Base-by-base conservation (phyloP, 1,140 invertebrate genomes). In the Saccostrea glomerata region DNA sequence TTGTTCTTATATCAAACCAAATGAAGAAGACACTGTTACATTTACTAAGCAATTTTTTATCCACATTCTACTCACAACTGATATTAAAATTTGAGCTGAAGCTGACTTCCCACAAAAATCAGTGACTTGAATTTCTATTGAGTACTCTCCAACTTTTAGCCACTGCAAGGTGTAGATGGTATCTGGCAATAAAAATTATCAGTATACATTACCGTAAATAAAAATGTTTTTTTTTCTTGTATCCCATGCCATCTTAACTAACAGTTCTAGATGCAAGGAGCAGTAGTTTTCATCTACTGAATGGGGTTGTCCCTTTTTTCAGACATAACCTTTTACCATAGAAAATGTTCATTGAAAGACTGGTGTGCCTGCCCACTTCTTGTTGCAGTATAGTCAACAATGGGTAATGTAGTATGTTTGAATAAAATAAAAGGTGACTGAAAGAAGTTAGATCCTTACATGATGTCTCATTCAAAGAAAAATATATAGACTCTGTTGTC, bases 401-500 rank as follows among this genome's bases (percentile, higher is more conserved):
- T 1, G 30, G 30, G 30, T 36, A 36, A 36, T 36, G 30, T 36
- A 36, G 30, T 36, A 36, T 36, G 30, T 36, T 36, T 36, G 15
- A 58, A 58, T 58, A 17, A 60, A 60, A n/a, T n/a, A 17, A 60
- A 60, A 60, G 13, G 58, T 60, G 3, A 60, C 12, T 60, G 58
- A 60, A 17, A 60, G 20, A 13, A 13, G 25, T 73, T 25, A 12
- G 0, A 73, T 13, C 23, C 70, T 77, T 12, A 77, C 70, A 36
- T 30, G 70, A 77, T 25, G 70, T 36, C 23, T 77, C 70, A 36
- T 77, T 77, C 5, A 77, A 77, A 15, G 15, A 15, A 30, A 77
- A 77, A 77, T 77, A 77, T 15, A 77, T 15, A 77, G 70, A 77
- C 25, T 77, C 12, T 77, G 70, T 77, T 77, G 23, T 12, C 70